Evolutionary conservation across 2,797 vertebrate genomes (phyloP), one percentile per base, ranked within the genome.

Genomic region (Catamblyrhynchus diadema): DNA sequence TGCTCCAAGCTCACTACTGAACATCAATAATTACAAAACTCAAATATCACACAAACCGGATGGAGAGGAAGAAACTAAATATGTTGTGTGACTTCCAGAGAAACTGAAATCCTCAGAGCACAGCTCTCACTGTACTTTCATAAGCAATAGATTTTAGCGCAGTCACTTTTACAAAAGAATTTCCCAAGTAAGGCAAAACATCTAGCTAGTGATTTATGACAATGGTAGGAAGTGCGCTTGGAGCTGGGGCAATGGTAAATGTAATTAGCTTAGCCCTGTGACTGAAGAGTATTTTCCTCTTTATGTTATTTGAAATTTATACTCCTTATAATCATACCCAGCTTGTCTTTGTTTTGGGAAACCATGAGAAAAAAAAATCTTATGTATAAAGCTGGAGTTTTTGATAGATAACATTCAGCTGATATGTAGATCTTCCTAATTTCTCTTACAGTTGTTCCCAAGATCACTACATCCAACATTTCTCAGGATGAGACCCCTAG

Each of bases 141-240:
- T 21, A 85, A 82, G 86, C 25, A 91, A 82, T 25, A 64, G 74
- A 64, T 66, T 82, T 66, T 48, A 84, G 56, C 5, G 8, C 24
- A 88, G 41, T 20, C 60, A 62, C 56, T 86, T 82, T 92, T 88
- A 75, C 65, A 61, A 60, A 90, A 94, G 57, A 89, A 92, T 50
- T 83, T 84, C 54, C 53, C 90, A 93, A 79, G 45, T 59, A 90
- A 92, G 59, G 73, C 41, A 89, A 94, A 94, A 85, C 56, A 95
- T 73, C 4, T 66, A 95, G 56, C 45, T 69, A 45, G 65, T 93
- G 75, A 94, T 96, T 98, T 96, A 88, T 95, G 77, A 98, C 98
- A 98, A 98, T 98, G 42, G 84, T 96, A 98, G 98, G 98, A 98
- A 98, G 96, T 86, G 51, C 70, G 48, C 62, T 73, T 9, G 72